These are phyloP conservation scores for Leptopilina clavipes DNA, from an alignment of 1,140 invertebrate genomes.

Conservation along the genomic window DNA sequence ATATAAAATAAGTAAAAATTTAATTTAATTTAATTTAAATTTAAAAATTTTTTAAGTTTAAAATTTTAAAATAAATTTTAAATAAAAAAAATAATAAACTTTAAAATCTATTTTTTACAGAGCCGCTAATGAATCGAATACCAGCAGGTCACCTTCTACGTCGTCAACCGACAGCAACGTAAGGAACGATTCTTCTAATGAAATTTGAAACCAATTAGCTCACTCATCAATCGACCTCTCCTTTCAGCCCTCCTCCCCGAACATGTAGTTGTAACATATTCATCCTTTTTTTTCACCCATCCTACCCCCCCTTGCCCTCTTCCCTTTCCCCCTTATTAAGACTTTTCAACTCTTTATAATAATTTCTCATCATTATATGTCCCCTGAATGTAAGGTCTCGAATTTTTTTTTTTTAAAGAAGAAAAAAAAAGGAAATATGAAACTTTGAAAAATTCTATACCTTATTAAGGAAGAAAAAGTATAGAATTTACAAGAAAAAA, in stretches of 20 bases:
- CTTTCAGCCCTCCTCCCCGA: conserved; percentile 13
- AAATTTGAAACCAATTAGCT: conserved; percentile 54
- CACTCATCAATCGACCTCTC: not conserved
- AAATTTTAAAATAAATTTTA: too few relatives aligned
- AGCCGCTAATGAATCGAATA: conserved; percentile 67
- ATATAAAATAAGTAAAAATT: too few relatives aligned
- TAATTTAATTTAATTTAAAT: too few relatives aligned
- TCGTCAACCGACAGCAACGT: conserved; percentile 64
- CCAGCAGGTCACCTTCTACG: conserved; percentile 65
- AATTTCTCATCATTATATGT: not conserved
- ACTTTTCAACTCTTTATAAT: conserved; percentile 6
- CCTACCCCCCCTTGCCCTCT: too few relatives aligned
- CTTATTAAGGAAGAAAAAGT: not conserved
- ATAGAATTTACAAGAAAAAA: not conserved
- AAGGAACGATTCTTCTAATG: conserved; percentile 64
- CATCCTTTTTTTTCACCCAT: conserved; percentile 5
- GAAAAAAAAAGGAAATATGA: not conserved
- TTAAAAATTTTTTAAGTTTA: too few relatives aligned
- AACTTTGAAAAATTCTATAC: conserved; percentile 7
- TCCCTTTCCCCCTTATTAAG: not conserved
- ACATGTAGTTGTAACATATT: conserved; percentile 24
- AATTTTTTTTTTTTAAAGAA: not conserved
- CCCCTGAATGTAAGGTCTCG: not conserved
- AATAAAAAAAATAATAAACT: conserved; percentile 20
- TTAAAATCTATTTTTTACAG: conserved; percentile 53